Conservation (phyloP, 2,113 vertebrate genomes). For the Carassius carassius region DNA sequence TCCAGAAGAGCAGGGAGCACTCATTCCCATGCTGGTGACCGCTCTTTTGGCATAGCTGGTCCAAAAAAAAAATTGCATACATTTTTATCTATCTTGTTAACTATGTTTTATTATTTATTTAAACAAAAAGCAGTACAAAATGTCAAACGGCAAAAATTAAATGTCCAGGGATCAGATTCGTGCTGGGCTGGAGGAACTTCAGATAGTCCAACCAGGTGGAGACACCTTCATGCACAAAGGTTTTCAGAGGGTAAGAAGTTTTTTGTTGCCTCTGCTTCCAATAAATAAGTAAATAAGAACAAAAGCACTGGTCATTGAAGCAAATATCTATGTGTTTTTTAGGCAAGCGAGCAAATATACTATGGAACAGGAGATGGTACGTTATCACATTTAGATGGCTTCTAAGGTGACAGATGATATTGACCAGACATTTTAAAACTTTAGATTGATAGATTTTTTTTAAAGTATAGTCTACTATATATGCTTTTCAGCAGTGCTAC, state of each 20-base stretch:
- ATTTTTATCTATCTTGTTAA: background rate
- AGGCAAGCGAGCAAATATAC: constrained; percentile 99
- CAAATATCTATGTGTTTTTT: constrained; percentile 56
- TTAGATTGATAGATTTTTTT: too few relatives aligned
- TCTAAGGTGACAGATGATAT: background rate
- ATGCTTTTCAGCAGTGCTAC: background rate
- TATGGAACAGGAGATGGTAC: constrained; percentile 91
- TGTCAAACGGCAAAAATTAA: background rate
- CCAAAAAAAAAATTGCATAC: background rate
- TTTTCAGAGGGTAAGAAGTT: constrained; percentile 84
- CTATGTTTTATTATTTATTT: background rate
- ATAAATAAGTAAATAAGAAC: background rate
- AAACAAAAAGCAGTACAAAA: background rate
- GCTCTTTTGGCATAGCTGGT: background rate
- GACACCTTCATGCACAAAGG: constrained; percentile 96
- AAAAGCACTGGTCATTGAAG: background rate
- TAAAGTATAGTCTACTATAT: too few relatives aligned
- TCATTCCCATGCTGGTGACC: background rate
- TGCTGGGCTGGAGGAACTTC: constrained; percentile 88
- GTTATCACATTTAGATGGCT: constrained; percentile 49
- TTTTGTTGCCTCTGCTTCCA: background rate
- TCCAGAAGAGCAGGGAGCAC: background rate
- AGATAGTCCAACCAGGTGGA: constrained; percentile 89
- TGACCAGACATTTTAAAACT: background rate
- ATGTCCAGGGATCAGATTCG: constrained; percentile 87